These are phyloP conservation scores for Urocyon cinereoargenteus DNA, from an alignment of 2,797 vertebrate genomes.

Conservation along the genomic window DNA sequence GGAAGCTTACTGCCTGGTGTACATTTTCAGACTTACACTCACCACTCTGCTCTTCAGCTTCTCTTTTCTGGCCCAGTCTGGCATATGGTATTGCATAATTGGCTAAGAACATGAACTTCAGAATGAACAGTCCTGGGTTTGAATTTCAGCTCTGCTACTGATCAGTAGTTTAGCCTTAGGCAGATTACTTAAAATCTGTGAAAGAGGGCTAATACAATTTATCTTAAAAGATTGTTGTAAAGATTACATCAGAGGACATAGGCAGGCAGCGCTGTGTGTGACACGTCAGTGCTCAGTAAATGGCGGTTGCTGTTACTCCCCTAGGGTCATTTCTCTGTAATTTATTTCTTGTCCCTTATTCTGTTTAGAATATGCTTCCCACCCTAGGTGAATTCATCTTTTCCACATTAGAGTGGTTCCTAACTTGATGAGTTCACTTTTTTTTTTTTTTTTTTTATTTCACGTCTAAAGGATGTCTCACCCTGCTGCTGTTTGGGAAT, in stretches of 20 bases:
- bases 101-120: background rate
- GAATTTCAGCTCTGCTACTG: conserved; percentile 40
- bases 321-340: background rate
- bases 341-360: conserved; percentile 16
- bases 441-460: background rate
- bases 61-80: background rate
- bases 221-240: background rate
- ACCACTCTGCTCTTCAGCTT: background rate
- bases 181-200: conserved; percentile 37
- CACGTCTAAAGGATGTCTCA: conserved; percentile 33
- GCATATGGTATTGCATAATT: background rate
- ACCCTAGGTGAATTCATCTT: conserved; percentile 9
- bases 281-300: background rate
- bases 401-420: conserved; percentile 16
- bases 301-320: background rate
- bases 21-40: background rate
- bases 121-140: background rate
- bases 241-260: background rate
- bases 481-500: background rate
- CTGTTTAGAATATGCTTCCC: background rate
- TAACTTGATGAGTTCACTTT: conserved; percentile 45
- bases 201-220: background rate
- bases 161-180: conserved; percentile 10
- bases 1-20: background rate
- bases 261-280: background rate